phyloP scores from a whole-genome alignment of 2,888 invertebrate species.

The Mylabris sibirica region DNA sequence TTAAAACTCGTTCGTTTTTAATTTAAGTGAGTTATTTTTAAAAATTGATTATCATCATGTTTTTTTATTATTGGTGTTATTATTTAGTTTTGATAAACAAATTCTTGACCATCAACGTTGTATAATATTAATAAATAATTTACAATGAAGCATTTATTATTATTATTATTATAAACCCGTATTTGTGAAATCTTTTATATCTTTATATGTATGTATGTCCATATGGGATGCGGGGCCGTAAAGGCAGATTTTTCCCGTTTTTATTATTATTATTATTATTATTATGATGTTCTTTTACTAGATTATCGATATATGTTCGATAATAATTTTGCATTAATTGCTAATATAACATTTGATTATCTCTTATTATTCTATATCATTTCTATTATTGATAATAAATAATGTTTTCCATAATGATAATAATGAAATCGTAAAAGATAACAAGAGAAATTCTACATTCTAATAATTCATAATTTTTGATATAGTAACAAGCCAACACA shows the following conservation, averaged over 20 bases:
- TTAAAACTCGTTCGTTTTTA: too few relatives aligned
- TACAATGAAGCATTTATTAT: constrained; percentile 2
- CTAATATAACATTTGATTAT: constrained; percentile 4
- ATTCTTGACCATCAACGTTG: background rate
- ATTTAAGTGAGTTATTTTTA: too few relatives aligned
- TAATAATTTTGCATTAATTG: constrained; percentile 5
- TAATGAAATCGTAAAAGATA: background rate
- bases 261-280: background rate
- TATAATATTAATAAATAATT: background rate
- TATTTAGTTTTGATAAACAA: too few relatives aligned
- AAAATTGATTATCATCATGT: too few relatives aligned
- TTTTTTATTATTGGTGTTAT: too few relatives aligned
- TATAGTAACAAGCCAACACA: too few relatives aligned
- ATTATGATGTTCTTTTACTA: constrained; percentile 3
- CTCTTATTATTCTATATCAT: background rate
- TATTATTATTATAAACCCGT: constrained; percentile 3
- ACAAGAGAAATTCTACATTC: background rate
- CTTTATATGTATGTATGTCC: background rate
- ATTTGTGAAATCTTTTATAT: constrained; percentile 2
- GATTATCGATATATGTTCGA: constrained; percentile 1
- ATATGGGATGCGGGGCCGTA: constrained; percentile 7
- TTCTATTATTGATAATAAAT: constrained; percentile 1
- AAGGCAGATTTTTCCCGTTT: background rate
- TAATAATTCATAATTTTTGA: background rate
- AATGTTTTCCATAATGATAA: constrained; percentile 14